Base-by-base conservation (phyloP, 2,113 vertebrate genomes). In the Bubo bubo region DNA sequence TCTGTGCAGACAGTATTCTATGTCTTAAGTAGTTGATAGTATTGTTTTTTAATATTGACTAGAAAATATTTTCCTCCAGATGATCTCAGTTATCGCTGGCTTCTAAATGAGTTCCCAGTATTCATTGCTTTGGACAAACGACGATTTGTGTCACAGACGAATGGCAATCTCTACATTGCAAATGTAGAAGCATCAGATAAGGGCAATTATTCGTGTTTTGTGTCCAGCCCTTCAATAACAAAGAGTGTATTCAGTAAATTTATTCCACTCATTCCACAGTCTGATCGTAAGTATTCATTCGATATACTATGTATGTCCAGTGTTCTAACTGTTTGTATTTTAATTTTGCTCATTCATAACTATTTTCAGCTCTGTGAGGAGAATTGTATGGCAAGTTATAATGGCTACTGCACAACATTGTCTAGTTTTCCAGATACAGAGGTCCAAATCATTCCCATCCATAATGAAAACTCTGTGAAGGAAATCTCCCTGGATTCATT, bases 211-310 rank as follows among this genome's bases (percentile, higher is more conserved):
- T 99, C 99, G 9, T 99, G 99, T 96, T 99, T 99, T 56, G 99
- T 99, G 12, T 99, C 99, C 91, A 99, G 99, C 93, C 98, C 98
- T 39, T 99, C 99, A 22, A 99, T 99, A 88, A 99, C 99, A 41
- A 99, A 99, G 98, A 99, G 99, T 23, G 99, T 99, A 26, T 99
- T 99, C 98, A 99, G 99, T 98, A 99, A 99, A 98, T 99, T 99
- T 97, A 99, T 99, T 82, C 99, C 99, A 11, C 99, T 99, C 72
- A 98, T 99, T 90, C 99, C 99, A 3, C 98, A 98, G 90, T 88
- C 98, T 1, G 99, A 99, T 90, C 98, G 99, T 99, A 97, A 99
- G 99, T 98, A 96, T 79, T 81, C 93, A 20, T 63, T 71, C 63
- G 27, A 83, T 92, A 32, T 73, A 27, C 8, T 82, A 15, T 35